Evolutionary conservation across 2,113 vertebrate genomes (phyloP), one percentile per base, ranked within the genome.

Genomic region (Cheirogaleus medius): DNA sequence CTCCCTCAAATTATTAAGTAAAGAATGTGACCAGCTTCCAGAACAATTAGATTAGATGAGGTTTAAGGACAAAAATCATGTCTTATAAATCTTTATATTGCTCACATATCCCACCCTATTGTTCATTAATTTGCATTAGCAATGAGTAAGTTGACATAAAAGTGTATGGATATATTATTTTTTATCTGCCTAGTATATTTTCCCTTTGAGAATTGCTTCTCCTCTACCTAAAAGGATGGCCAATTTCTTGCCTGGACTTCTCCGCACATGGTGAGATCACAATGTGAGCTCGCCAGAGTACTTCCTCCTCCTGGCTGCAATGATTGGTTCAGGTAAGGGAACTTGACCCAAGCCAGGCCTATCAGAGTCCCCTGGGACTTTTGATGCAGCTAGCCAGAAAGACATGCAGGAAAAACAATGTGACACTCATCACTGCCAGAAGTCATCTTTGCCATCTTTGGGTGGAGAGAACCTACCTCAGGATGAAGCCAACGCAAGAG

Each of bases 1-100:
- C 77, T 84, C 69, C 39, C 68, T 91, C 25, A 95, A 66, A 84
- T 88, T 78, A 60, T 78, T 93, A 80, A 87, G 29, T 64, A 56
- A 81, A 56, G 49, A 90, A 93, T 44, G 47, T 63, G 13, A 83
- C 34, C 25, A 47, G 20, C 23, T 86, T 90, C 64, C 58, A 54
- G 60, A 76, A 90, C 39, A 95, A 78, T 44, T 63, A 47, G 54
- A 76, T 54, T 64, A 93, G 42, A 52, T 4, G 17, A 42, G 42
- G 54, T 71, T 93, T 73, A 87, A 91, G 58, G 56, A 83, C 20
- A 80, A 87, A 90, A 91, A 74, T 3, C 44, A 56, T 44, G 32
- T 69, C 49, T 82, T 94, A 32, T 7, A 56, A 68, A 58, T 66
- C 17, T 64, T 69, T 47, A 20, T 77, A 18, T 47, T 60, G 23